A percentile compares a stretch with the other conserved stretches of the same genome.
phyloP scores from a whole-genome alignment of 1,140 invertebrate genomes.

The Parapsyche elsis region DNA sequence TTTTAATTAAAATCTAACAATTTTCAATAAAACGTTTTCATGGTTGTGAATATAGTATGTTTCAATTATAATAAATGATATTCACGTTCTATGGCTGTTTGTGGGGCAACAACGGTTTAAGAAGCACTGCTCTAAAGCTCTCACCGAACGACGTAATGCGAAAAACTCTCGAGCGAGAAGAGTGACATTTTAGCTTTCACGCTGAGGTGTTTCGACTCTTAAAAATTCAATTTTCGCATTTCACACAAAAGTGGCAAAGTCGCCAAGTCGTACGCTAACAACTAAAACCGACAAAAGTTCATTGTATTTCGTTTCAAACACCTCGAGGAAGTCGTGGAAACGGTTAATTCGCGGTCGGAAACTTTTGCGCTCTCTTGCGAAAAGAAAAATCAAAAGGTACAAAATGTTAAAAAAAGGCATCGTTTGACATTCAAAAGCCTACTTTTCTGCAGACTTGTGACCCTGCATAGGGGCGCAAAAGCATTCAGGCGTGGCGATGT shows the following conservation, averaged over 20 bases:
- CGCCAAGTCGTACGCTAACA: not conserved
- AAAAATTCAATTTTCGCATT: not conserved
- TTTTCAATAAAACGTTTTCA: too few relatives aligned
- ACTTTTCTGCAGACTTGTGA: not conserved
- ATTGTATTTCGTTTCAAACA: not conserved
- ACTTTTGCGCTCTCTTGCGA: not conserved
- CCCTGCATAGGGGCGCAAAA: not conserved
- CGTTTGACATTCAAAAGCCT: not conserved
- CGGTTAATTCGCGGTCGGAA: not conserved
- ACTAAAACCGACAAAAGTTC: not conserved
- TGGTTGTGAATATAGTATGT: too few relatives aligned
- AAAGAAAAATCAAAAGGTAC: not conserved
- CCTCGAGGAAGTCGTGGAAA: not conserved
- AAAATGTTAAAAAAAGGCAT: not conserved
- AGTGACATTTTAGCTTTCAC: not conserved
- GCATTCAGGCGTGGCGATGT: slow-evolving; percentile 12
- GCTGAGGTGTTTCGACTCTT: not conserved
- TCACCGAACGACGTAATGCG: not conserved
- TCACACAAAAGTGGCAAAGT: not conserved
- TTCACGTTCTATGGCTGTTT: too few relatives aligned
- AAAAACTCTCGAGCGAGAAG: not conserved
- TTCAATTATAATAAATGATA: too few relatives aligned
- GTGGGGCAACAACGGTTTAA: too few relatives aligned
- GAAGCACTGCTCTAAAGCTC: not conserved
- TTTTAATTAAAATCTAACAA: too few relatives aligned